phyloP scores from a whole-genome alignment of 2,797 vertebrate genomes.

The Synanceia verrucosa region DNA sequence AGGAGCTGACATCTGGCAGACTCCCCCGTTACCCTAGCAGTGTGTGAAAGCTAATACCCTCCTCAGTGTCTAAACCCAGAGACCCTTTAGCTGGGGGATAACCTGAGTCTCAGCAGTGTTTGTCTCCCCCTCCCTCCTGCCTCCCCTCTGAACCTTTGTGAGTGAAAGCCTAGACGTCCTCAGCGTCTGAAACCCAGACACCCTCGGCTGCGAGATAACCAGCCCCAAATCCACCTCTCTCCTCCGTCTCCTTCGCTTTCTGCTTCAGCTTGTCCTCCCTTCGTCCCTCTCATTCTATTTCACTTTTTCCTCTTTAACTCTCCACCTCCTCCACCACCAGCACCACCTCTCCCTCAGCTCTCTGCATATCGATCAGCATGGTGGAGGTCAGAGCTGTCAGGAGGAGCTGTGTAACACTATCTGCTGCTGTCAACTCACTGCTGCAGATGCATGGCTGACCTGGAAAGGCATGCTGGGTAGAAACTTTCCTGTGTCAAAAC shows the following conservation, averaged over 20 bases:
- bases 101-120: conserved; percentile 70
- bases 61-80: conserved; percentile 79
- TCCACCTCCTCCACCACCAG: not conserved
- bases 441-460: conserved; percentile 63
- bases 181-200: conserved; percentile 61
- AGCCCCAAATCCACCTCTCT: conserved; percentile 32
- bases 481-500: conserved; percentile 55
- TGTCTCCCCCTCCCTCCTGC: conserved; percentile 31
- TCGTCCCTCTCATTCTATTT: conserved; percentile 14
- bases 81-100: conserved; percentile 77
- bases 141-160: conserved; percentile 51
- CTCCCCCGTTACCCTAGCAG: conserved; percentile 79
- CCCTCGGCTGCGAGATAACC: conserved; percentile 59
- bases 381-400: conserved; percentile 72
- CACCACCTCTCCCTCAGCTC: conserved; percentile 16
- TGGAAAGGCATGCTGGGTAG: conserved; percentile 72
- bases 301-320: conserved; percentile 3
- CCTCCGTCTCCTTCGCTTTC: conserved; percentile 12
- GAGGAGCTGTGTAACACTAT: conserved; percentile 75
- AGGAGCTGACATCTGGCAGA: conserved; percentile 82
- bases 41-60: conserved; percentile 82
- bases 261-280: conserved; percentile 4
- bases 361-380: conserved; percentile 65
- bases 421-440: conserved; percentile 68
- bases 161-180: conserved; percentile 72